Conservation (phyloP, 2,113 vertebrate species). For the Atherinomorus stipes region DNA sequence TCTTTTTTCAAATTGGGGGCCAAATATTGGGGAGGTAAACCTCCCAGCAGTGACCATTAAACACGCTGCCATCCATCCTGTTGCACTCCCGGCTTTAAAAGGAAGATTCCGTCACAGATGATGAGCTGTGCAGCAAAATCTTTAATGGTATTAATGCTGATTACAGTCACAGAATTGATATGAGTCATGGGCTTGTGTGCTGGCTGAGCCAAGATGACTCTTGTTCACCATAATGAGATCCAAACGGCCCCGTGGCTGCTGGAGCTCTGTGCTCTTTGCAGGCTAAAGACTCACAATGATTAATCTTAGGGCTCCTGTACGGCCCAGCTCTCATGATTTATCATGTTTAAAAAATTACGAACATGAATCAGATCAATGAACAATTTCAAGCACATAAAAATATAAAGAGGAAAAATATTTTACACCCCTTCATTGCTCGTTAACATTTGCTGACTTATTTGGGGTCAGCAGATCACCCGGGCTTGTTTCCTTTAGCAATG, state of each 20-base stretch:
- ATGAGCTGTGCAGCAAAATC: conserved; percentile 68
- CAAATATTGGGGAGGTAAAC: background rate
- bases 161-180: conserved; percentile 39
- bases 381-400: background rate
- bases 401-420: background rate
- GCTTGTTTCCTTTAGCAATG: no score
- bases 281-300: conserved; percentile 10
- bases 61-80: conserved; percentile 31
- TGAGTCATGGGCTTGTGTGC: conserved; percentile 55
- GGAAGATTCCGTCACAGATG: background rate
- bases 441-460: no score
- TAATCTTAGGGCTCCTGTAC: conserved; percentile 3
- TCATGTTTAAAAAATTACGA: background rate
- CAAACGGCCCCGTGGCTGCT: conserved; percentile 37
- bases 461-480: no score
- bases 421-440: background rate
- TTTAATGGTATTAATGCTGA: conserved; percentile 76
- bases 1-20: no score
- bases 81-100: conserved; percentile 15
- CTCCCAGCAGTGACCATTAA: conserved; percentile 25
- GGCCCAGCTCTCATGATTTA: conserved; percentile 10
- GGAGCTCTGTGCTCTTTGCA: background rate
- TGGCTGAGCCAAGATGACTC: conserved; percentile 44
- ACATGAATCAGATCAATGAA: background rate
- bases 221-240: conserved; percentile 54